These are phyloP conservation scores for Cephus pygmeus DNA, from an alignment of 2,888 invertebrate genomes.

Conservation along the genomic window DNA sequence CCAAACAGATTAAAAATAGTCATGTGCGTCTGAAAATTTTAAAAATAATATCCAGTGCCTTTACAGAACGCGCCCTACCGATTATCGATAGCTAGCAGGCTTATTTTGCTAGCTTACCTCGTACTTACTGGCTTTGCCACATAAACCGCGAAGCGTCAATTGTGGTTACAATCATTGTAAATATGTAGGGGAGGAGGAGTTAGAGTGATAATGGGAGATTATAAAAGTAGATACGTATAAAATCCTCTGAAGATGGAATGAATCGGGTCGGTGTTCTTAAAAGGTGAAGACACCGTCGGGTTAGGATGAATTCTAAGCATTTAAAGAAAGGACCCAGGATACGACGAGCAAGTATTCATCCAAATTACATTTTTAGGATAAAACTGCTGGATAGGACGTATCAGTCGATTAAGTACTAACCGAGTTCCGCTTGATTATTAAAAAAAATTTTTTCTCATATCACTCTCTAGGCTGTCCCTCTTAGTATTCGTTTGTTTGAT, in stretches of 20 bases:
- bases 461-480: neutral
- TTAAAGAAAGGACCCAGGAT: neutral
- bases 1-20: neutral
- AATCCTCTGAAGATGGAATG: neutral
- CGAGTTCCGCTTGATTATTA: neutral
- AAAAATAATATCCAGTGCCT: neutral
- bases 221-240: slow-evolving; percentile 3
- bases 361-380: neutral
- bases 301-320: neutral
- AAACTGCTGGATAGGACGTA: neutral
- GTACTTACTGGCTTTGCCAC: neutral
- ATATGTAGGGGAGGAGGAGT: neutral
- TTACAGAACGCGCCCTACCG: neutral
- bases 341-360: neutral
- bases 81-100: neutral
- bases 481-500: neutral
- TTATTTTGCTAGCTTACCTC: neutral
- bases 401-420: neutral
- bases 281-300: neutral
- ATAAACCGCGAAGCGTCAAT: neutral
- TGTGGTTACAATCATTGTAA: neutral
- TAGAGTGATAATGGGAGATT: neutral
- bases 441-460: neutral
- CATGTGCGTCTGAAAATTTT: neutral
- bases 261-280: neutral